These are phyloP conservation scores for Osmoderma eremita DNA, from an alignment of 2,888 invertebrate species.

Conservation along the genomic window DNA sequence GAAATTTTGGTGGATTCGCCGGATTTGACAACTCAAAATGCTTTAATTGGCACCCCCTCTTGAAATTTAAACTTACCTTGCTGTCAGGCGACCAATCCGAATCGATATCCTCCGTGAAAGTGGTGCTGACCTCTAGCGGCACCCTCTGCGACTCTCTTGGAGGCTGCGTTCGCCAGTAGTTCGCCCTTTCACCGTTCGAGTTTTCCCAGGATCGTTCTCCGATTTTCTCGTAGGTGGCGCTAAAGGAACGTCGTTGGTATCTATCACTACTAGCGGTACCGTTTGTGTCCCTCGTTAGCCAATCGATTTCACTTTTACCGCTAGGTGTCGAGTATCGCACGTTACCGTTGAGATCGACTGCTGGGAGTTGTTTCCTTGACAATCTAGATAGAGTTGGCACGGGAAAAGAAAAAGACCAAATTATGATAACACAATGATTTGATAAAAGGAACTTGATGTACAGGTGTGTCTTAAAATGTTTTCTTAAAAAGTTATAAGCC, in stretches of 20 bases:
- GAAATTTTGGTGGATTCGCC: constrained; percentile 15
- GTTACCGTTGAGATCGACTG: constrained; percentile 75
- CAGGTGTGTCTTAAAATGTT: no score
- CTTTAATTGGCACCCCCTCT: neutral
- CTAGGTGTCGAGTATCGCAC: constrained; percentile 73
- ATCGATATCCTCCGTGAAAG: constrained; percentile 42
- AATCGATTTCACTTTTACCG: constrained; percentile 78
- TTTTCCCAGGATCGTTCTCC: neutral
- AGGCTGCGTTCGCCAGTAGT: constrained; percentile 59
- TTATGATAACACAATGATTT: no score
- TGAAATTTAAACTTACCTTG: constrained; percentile 34
- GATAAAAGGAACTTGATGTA: no score
- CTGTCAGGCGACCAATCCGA: constrained; percentile 48
- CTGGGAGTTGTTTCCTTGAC: constrained; percentile 78
- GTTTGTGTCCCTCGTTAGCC: constrained; percentile 75
- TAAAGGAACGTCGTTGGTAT: neutral
- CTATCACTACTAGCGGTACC: neutral
- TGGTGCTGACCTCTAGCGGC: constrained; percentile 3
- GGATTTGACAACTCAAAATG: neutral
- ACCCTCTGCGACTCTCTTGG: neutral
- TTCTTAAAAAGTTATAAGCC: no score
- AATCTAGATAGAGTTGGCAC: constrained; percentile 62
- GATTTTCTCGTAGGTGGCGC: constrained; percentile 22
- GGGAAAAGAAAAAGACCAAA: neutral
- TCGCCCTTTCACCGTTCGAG: constrained; percentile 45